Conservation (phyloP, 2,797 vertebrate genomes). For the Gymnothorax javanicus region DNA sequence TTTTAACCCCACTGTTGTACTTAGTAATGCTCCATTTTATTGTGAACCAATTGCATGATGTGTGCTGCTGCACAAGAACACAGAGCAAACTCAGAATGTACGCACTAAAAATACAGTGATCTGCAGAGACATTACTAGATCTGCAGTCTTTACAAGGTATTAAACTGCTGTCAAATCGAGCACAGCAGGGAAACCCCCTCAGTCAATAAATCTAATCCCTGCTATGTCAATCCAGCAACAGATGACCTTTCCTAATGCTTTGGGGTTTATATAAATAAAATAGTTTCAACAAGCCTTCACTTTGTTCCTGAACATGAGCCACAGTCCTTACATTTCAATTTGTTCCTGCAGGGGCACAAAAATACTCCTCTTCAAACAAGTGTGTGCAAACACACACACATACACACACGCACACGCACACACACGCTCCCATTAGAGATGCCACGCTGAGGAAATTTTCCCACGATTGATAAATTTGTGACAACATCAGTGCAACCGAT, state of each 20-base stretch:
- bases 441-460: too few relatives aligned
- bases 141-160: conserved; percentile 28
- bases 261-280: conserved; percentile 32
- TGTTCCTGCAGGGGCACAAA: conserved; percentile 14
- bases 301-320: conserved; percentile 19
- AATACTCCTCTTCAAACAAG: background rate
- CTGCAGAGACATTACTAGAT: conserved; percentile 13
- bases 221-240: conserved; percentile 20
- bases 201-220: conserved; percentile 5
- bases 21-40: background rate
- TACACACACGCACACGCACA: too few relatives aligned
- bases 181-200: background rate
- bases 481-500: too few relatives aligned
- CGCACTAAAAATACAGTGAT: conserved; percentile 2
- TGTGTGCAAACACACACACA: too few relatives aligned
- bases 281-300: conserved; percentile 16
- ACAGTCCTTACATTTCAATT: conserved; percentile 27
- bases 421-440: too few relatives aligned
- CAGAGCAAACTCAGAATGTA: background rate
- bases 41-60: background rate
- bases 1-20: background rate
- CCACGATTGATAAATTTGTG: too few relatives aligned
- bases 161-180: conserved; percentile 26
- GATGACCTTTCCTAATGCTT: conserved; percentile 31
- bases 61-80: background rate